phyloP scores from a whole-genome alignment of 2,888 invertebrate species.

The Eilema caniola region DNA sequence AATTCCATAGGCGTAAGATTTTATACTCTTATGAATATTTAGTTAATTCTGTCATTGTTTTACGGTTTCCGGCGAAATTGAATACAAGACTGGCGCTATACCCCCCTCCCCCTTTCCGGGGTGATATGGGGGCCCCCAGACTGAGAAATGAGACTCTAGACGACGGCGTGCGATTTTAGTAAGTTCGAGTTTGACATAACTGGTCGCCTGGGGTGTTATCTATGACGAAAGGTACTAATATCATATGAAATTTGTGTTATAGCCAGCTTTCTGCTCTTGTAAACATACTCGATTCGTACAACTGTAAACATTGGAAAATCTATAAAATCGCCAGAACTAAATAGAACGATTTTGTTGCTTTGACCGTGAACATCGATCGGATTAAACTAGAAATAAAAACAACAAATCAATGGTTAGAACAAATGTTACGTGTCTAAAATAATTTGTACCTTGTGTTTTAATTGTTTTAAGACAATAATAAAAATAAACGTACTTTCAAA shows the following conservation, averaged over 20 bases:
- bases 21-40: slow-evolving; percentile 8
- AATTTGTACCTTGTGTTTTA: background rate
- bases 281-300: background rate
- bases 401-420: background rate
- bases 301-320: slow-evolving; percentile 7
- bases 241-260: background rate
- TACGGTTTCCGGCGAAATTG: slow-evolving; percentile 1
- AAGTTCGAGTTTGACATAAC: background rate
- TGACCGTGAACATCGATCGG: background rate
- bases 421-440: background rate
- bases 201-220: background rate
- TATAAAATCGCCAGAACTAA: slow-evolving; percentile 6
- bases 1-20: slow-evolving; percentile 4
- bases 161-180: background rate
- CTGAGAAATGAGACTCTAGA: too few species aligned
- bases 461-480: background rate
- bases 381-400: background rate
- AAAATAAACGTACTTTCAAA: background rate
- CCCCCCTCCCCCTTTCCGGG: background rate
- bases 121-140: too few species aligned
- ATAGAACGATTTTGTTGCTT: background rate
- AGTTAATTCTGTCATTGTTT: slow-evolving; percentile 4
- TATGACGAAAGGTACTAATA: background rate
- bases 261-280: background rate
- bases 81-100: background rate